Percentiles rank a stretch among this genome's conserved stretches.
These are phyloP conservation scores for Volucella bombylans DNA, from an alignment of 2,888 invertebrate species.

Conservation along the genomic window DNA sequence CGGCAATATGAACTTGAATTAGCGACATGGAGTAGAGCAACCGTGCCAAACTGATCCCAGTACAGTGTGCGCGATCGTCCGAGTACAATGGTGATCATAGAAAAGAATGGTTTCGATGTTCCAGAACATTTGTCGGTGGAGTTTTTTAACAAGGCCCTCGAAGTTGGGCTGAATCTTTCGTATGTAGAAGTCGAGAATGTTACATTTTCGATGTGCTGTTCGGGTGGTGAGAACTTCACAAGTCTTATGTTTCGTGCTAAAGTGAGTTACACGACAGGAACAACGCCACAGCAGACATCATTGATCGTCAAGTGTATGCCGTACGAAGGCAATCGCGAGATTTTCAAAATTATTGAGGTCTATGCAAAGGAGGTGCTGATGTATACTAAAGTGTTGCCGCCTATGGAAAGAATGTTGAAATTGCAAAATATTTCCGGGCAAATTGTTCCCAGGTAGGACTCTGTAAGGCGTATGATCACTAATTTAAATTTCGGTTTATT, in stretches of 20 bases:
- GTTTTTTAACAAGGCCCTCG: conserved; percentile 66
- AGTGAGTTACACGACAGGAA: conserved; percentile 37
- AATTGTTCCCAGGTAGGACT: conserved; percentile 62
- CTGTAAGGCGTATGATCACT: background rate
- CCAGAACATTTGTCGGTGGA: conserved; percentile 58
- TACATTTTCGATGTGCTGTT: conserved; percentile 62
- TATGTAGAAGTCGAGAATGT: conserved; percentile 47
- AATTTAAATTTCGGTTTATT: background rate
- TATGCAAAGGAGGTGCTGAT: conserved; percentile 75
- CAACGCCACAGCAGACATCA: conserved; percentile 24
- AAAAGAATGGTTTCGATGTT: conserved; percentile 50
- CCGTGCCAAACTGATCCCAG: conserved; percentile 74
- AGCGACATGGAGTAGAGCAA: background rate
- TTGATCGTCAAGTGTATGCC: conserved; percentile 71
- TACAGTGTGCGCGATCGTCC: background rate
- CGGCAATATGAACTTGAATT: background rate
- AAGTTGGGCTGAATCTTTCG: conserved; percentile 54
- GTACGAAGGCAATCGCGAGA: conserved; percentile 42
- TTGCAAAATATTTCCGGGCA: conserved; percentile 37
- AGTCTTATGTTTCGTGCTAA: conserved; percentile 63
- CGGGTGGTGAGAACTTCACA: conserved; percentile 68
- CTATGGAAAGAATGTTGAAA: conserved; percentile 60
- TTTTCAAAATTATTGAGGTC: conserved; percentile 70
- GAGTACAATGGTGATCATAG: conserved; percentile 53
- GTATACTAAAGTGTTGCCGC: conserved; percentile 74